Conservation (phyloP, 1,140 invertebrate species). For the Caenorhabditis briggsae region DNA sequence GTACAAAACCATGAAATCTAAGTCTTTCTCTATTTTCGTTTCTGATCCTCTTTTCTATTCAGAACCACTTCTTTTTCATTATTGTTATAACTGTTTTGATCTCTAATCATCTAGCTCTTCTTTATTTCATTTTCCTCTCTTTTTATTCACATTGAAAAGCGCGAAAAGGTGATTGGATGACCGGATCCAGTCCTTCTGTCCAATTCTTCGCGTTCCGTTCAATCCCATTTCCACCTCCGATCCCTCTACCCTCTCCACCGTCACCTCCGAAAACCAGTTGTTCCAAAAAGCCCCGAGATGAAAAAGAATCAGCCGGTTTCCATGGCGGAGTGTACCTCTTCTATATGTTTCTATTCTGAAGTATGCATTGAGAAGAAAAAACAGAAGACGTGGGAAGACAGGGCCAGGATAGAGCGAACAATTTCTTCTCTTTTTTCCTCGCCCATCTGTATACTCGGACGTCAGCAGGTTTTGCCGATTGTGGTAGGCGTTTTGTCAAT, state of each 20-base stretch:
- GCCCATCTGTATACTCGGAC: no score
- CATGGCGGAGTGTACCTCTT: neutral
- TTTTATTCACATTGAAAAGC: conserved; percentile 20
- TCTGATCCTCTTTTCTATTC: no score
- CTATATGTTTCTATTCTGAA: conserved; percentile 50
- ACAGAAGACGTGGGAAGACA: neutral
- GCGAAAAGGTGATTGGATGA: conserved; percentile 50
- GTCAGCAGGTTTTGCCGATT: conserved; percentile 35
- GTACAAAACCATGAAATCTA: no score
- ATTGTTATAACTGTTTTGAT: neutral
- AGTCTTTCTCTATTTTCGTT: no score
- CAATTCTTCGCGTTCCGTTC: conserved; percentile 12
- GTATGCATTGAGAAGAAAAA: conserved; percentile 9
- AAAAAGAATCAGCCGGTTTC: conserved; percentile 50
- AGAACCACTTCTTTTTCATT: no score
- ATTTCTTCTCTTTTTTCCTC: neutral
- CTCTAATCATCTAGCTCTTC: conserved; percentile 20
- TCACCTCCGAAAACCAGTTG: conserved; percentile 49
- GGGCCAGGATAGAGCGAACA: conserved; percentile 12
- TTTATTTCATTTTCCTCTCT: neutral
- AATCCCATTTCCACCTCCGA: conserved; percentile 23
- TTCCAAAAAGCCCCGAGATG: conserved; percentile 51
- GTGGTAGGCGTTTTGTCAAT: conserved; percentile 28
- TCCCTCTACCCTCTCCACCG: neutral
- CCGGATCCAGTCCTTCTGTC: conserved; percentile 24